Base-by-base conservation (phyloP, 2,888 invertebrate species). In the Drosophila sordidula region DNA sequence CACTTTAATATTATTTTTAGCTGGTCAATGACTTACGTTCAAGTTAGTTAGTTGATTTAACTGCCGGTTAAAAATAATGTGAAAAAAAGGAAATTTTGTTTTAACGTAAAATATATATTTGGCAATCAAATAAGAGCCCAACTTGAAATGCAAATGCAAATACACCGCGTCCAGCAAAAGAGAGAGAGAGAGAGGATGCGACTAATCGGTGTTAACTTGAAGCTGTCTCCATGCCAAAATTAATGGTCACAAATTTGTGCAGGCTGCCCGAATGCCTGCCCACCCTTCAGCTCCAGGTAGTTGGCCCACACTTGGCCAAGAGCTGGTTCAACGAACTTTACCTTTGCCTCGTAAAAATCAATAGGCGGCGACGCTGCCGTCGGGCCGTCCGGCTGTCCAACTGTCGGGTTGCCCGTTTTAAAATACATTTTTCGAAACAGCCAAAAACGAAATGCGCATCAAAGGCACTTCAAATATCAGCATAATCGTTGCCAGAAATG, bases 391-490 rank as follows among this genome's bases (percentile, higher is more conserved):
- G 39, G 9, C 16, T n/a, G 22, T 25, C 41, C 34, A 4, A 5
- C 22, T 25, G 34, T 32, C 25, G 22, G 44, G 50, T 57, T 62
- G 54, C 57, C 50, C 57, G 58, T 76, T 87, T 83, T 81, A 86
- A 81, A 81, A 85, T 85, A 81, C 54, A 85, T 79, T 63, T 59
- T 59, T 42, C 29, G 50, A 65, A 75, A 72, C 50, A 74, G 70
- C 55, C 67, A 81, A 59, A 59, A 68, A 44, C 39, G 70, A 85
- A 84, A 83, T 85, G 87, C 65, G 87, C 83, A 87, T 84, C 83
- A 84, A 84, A 84, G 87, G 80, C 87, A 87, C 88, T 84, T 87
- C 82, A 87, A 85, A 87, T 75, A 77, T 78, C 76, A 77, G 73
- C 75, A 78, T 78, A 78, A 77, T 78, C 76, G 78, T 61, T 78